phyloP scores from a whole-genome alignment of 2,113 vertebrate species.

The Trogon melanurus region DNA sequence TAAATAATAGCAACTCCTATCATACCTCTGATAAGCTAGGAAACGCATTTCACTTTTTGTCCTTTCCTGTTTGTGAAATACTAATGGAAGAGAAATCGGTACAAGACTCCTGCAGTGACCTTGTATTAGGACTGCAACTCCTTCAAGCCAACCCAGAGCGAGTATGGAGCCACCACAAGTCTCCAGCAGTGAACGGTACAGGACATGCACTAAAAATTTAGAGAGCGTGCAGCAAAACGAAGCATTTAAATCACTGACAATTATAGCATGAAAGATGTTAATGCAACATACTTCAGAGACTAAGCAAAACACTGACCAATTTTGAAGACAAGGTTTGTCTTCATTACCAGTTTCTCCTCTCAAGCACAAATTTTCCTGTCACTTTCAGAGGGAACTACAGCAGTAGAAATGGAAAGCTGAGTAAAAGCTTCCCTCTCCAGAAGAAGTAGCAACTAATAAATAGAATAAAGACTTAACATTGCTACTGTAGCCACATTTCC shows the following conservation, averaged over 20 bases:
- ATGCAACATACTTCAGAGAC: neutral
- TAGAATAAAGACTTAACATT: neutral
- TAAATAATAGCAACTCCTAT: slow-evolving; percentile 48
- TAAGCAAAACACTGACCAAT: neutral
- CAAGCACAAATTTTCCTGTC: neutral
- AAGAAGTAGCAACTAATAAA: neutral
- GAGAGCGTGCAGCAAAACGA: slow-evolving; percentile 22
- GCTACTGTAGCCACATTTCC: neutral
- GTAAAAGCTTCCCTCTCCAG: neutral
- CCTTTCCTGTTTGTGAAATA: neutral
- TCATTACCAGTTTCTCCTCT: neutral
- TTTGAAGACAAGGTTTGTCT: neutral
- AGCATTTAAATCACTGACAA: slow-evolving; percentile 42
- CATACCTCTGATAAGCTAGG: slow-evolving; percentile 11
- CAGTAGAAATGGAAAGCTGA: neutral
- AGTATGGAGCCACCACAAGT: neutral
- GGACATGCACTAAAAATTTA: slow-evolving; percentile 15
- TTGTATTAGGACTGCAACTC: neutral
- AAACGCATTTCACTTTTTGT: slow-evolving; percentile 2
- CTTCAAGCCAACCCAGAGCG: neutral
- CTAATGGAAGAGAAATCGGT: neutral
- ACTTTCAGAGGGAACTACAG: neutral
- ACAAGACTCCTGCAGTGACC: neutral
- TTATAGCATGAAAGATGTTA: slow-evolving; percentile 35
- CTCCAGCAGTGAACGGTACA: neutral